Evolutionary conservation across 1,140 invertebrate species (phyloP), one percentile per base, ranked within the genome.

Genomic region (Drosophila nigromelanica): DNA sequence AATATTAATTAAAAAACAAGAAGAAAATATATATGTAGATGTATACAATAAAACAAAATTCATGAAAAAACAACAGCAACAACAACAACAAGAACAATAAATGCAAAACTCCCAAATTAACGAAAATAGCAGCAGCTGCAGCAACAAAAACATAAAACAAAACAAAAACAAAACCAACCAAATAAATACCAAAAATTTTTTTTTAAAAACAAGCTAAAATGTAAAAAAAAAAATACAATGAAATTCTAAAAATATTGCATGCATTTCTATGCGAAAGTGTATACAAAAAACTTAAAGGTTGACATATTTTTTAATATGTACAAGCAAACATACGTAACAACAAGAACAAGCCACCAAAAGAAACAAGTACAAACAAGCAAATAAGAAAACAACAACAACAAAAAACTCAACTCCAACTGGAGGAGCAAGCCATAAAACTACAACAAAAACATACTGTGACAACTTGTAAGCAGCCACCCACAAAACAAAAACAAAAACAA

Each of bases 181-280:
- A 64, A 59, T 51, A 51, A 66, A 58, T 42, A 80, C 78, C 69
- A 73, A 63, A 81, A 82, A 79, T 82, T 78, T 78, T 71, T 64
- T 59, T 50, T 24, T 24, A 24, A 55, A 47, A 56, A 35, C 6
- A 35, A 35, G 4, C 18, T 35, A 35, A 8, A 35, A 35, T 8
- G 33, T 35, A 8, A 35, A 27, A 11, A 59, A 54, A 50, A 45
- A 78, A 56, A 62, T 37, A 66, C n/a, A 60, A 27, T 42, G n/a
- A 43, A 45, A 43, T 27, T 45, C 21, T n/a, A 52, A 61, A 52
- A 43, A 56, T 48, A 67, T 40, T 59, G 64, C 51, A 70, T 56
- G 47, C 61, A 64, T 55, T 55, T 48, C 51, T 62, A 62, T 62
- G 37, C 12, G 39, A 51, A 59, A 67, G 43, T 14, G 40, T 37